Base-by-base conservation (phyloP, 2,888 invertebrate species). In the Zhengitettix transpicula region DNA sequence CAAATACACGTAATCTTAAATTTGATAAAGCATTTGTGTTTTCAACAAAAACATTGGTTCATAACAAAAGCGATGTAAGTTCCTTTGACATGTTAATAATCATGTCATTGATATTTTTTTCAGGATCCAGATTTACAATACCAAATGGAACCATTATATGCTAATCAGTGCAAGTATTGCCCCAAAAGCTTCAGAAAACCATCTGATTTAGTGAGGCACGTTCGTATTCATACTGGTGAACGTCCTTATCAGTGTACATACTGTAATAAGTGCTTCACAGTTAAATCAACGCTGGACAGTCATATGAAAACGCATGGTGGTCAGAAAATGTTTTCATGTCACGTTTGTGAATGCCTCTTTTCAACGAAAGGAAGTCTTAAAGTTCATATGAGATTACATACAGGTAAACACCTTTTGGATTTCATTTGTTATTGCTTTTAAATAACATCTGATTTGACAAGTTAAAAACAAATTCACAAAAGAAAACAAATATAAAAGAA, bases 201-300 rank as follows among this genome's bases (percentile, higher is more conserved):
- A 0, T 82, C 82, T 58, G 85, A 85, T 72, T 73, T 84, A 55
- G 77, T 78, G 55, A 75, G 84, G 3, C 85, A 85, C 67, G 73
- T 82, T 55, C 72, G 84, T 52, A 82, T 81, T 8, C 85, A 85
- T 68, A 84, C 84, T 0, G 81, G 82, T 1, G 85, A 85, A 69
- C 78, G 79, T 64, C 86, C 87, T 0, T 86, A 78, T 70, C 75
- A 72, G 53, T 81, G 81, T 63, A 52, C 44, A 3, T 70, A 75
- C 51, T 81, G 81, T 64, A 72, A 70, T 14, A 79, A 77, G 67
- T 74, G 73, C 51, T 85, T 85, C 67, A 78, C 83, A 1, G 78
- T 84, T 7, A 84, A 83, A 68, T 83, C 83, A 8, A 84, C 84
- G 0, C 71, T 83, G 44, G 78, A 80, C 66, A 77, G 79, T 10